phyloP scores from a whole-genome alignment of 64 coral and sea anemone species.

The Montipora efflorescens region DNA sequence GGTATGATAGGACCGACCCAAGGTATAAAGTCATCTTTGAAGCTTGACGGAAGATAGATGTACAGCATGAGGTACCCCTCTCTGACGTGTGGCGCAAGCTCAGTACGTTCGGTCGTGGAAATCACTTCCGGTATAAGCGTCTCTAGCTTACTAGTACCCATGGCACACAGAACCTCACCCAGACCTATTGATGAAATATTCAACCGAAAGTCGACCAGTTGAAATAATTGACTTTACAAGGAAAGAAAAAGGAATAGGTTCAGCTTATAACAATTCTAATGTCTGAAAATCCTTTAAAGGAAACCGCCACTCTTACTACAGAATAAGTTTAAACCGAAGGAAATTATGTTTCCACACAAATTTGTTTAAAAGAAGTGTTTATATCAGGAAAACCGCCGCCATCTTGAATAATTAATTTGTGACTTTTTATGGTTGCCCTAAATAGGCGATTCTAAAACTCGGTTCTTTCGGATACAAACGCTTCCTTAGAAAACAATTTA shows the following conservation, averaged over 20 bases:
- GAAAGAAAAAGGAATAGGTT: not conserved
- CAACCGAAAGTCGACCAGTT: not conserved
- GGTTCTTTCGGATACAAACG: too few species aligned
- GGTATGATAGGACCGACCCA: conserved; percentile 91
- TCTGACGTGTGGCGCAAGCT: conserved; percentile 85
- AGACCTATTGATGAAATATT: conserved; percentile 61
- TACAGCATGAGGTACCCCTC: conserved; percentile 99
- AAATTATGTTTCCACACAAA: too few species aligned
- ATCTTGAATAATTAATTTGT: too few species aligned
- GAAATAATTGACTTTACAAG: not conserved
- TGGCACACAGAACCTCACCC: conserved; percentile 92
- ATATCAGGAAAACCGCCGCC: too few species aligned
- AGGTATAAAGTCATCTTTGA: conserved; percentile 85
- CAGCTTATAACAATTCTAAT: too few species aligned
- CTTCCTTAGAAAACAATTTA: too few species aligned
- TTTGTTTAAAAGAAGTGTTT: too few species aligned
- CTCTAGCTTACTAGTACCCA: conserved; percentile 83
- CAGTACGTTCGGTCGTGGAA: conserved; percentile 81
- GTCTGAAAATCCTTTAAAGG: not conserved
- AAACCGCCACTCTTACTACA: too few species aligned
- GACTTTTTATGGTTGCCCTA: too few species aligned
- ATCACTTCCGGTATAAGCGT: conserved; percentile 98
- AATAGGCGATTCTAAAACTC: too few species aligned
- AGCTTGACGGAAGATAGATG: conserved; percentile 90
- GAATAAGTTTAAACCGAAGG: too few species aligned